phyloP scores from a whole-genome alignment of 2,113 vertebrate species.

The Pedetes capensis region DNA sequence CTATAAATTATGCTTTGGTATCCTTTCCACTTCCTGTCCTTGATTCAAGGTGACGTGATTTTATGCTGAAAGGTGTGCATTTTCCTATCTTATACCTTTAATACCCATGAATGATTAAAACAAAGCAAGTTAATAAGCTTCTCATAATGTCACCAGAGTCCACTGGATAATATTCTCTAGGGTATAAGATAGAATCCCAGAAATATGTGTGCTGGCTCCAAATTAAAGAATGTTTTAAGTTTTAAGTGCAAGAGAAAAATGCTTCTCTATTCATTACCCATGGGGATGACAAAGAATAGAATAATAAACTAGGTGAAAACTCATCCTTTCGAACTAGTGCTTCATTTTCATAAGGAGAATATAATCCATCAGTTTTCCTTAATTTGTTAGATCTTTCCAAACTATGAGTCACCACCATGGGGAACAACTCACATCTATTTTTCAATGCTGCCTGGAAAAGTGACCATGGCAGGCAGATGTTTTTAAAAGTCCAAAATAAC shows the following conservation, averaged over 20 bases:
- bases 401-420: background rate
- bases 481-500: background rate
- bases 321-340: background rate
- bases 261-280: background rate
- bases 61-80: slow-evolving; percentile 26
- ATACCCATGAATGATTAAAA: slow-evolving; percentile 36
- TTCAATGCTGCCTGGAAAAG: background rate
- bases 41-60: slow-evolving; percentile 40
- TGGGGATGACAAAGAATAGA: background rate
- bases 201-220: background rate
- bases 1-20: background rate
- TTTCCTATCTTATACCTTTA: slow-evolving; percentile 41
- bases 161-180: background rate
- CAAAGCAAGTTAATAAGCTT: slow-evolving; percentile 52
- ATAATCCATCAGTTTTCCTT: background rate
- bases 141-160: slow-evolving; percentile 18
- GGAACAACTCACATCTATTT: background rate
- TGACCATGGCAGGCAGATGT: background rate
- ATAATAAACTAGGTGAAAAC: slow-evolving; percentile 29
- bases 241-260: slow-evolving; percentile 7
- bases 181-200: background rate
- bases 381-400: slow-evolving; percentile 34
- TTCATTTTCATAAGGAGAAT: slow-evolving; percentile 38
- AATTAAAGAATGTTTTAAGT: slow-evolving; percentile 23
- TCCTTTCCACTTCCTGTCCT: slow-evolving; percentile 15